These are phyloP conservation scores for Orchesellides sinensis DNA, from an alignment of 2,888 invertebrate genomes.

Conservation along the genomic window DNA sequence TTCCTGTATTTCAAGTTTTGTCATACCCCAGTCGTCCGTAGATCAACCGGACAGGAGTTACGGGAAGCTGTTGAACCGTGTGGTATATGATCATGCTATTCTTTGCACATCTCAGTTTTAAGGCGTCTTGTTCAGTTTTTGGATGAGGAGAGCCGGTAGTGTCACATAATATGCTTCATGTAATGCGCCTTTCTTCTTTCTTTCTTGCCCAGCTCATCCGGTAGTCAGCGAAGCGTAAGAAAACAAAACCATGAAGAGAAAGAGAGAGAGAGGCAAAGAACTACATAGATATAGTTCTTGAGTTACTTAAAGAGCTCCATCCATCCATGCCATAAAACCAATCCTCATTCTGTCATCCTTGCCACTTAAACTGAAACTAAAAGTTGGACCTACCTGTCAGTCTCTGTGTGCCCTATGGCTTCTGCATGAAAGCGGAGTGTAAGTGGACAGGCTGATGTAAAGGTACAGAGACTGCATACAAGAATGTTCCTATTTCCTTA, in stretches of 20 bases:
- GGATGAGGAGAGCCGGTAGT: background rate
- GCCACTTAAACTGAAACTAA: slow-evolving; percentile 66
- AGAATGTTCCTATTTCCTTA: no score
- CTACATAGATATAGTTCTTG: slow-evolving; percentile 26
- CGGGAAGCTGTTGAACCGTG: no score
- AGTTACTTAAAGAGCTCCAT: slow-evolving; percentile 45
- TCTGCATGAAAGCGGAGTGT: background rate
- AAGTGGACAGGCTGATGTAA: background rate
- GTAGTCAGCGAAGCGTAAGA: slow-evolving; percentile 47
- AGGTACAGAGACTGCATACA: no score
- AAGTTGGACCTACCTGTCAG: slow-evolving; percentile 45
- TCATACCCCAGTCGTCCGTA: no score
- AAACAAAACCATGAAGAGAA: slow-evolving; percentile 43
- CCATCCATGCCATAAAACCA: slow-evolving; percentile 60
- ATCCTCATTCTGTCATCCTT: slow-evolving; percentile 65
- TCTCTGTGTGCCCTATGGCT: slow-evolving; percentile 44
- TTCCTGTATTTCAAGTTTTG: no score
- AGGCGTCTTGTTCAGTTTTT: background rate
- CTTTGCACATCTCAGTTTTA: no score
- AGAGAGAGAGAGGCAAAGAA: slow-evolving; percentile 29
- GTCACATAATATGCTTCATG: background rate
- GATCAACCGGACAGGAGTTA: no score
- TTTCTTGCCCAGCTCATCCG: slow-evolving; percentile 38
- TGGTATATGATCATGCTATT: no score
- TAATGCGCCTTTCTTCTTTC: background rate